Base-by-base conservation (phyloP, 2,888 invertebrate genomes). In the Drosophila picticornis region DNA sequence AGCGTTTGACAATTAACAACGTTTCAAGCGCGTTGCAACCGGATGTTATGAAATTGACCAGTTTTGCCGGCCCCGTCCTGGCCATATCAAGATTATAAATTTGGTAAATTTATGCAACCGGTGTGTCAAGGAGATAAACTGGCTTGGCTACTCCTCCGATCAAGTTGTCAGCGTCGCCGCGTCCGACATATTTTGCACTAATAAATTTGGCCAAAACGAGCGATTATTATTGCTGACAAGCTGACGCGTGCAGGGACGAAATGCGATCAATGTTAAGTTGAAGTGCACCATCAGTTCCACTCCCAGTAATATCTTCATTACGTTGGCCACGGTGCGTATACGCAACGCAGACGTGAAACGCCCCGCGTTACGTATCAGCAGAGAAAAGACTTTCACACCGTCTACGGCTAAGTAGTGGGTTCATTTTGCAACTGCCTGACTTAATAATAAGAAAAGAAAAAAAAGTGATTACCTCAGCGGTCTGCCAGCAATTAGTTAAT, bases 1-100 rank as follows among this genome's bases (percentile, higher is more conserved):
- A 72, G 65, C 81, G 48, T 61, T 66, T 46, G 84, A 81, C 88
- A 90, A 90, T 90, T 87, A 88, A 86, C 90, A 80, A 83, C 90
- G 80, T 90, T 90, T 90, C 85, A 90, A 90, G 90, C 89, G 76
- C 84, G 83, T 83, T 81, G 34, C 72, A 88, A 91, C 91, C 90
- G 90, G 90, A 90, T 84, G 77, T 90, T 90, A 90, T 89, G 90
- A 90, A 90, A 90, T 87, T 90, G 58, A 67, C 90, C 84, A 86
- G 86, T 90, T 88, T 61, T 46, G 48, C 65, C 72, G 69, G 57
- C 48, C 67, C 82, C 46, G 77, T 70, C 74, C 72, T 75, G 75
- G 64, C 77, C 80, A 88, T 72, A 86, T 88, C 86, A 81, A 86
- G 86, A 86, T 86, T 88, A 76, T 86, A 86, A 83, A 88, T 83